Percentiles rank a stretch among this genome's conserved stretches.
Evolutionary conservation across 2,113 vertebrate species (phyloP).

Genomic region (Neoarius graeffei): DNA sequence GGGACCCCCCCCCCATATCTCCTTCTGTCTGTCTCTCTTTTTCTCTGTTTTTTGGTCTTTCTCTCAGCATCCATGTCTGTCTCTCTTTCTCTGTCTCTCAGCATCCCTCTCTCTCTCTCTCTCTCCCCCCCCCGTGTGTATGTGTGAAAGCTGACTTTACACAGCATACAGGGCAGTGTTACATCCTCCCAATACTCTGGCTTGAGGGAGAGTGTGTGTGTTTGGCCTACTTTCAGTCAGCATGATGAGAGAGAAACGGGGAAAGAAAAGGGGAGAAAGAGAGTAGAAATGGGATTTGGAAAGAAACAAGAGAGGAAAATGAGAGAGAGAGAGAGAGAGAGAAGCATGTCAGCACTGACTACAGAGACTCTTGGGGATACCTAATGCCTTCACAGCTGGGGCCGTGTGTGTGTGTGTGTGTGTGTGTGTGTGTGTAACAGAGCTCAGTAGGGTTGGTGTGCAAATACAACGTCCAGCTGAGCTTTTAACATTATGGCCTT

Average conservation of each 20-base stretch:
- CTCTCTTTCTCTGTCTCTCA: no score
- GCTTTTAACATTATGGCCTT: not conserved
- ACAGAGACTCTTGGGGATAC: conserved; percentile 1
- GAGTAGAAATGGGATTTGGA: not conserved
- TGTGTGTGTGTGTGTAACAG: conserved; percentile 24
- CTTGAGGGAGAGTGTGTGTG: conserved; percentile 14
- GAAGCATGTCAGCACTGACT: not conserved
- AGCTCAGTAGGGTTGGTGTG: conserved; percentile 29
- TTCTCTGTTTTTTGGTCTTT: not conserved
- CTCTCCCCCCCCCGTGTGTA: conserved; percentile 9
- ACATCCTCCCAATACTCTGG: not conserved
- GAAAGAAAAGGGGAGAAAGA: not conserved
- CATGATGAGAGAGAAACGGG: conserved; percentile 45
- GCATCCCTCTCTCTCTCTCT: not conserved
- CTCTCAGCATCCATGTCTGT: no score
- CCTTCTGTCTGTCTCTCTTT: conserved; percentile 5
- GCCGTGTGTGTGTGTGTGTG: conserved; percentile 32
- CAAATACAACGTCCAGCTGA: conserved; percentile 29
- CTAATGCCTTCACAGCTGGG: conserved; percentile 30
- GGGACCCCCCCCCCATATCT: no score
- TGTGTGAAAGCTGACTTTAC: not conserved
- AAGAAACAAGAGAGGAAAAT: not conserved
- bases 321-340: not conserved
- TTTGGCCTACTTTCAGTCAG: conserved; percentile 27
- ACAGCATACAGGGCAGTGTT: not conserved